These are phyloP conservation scores for Meganola albula DNA, from an alignment of 2,888 invertebrate species.

Conservation along the genomic window DNA sequence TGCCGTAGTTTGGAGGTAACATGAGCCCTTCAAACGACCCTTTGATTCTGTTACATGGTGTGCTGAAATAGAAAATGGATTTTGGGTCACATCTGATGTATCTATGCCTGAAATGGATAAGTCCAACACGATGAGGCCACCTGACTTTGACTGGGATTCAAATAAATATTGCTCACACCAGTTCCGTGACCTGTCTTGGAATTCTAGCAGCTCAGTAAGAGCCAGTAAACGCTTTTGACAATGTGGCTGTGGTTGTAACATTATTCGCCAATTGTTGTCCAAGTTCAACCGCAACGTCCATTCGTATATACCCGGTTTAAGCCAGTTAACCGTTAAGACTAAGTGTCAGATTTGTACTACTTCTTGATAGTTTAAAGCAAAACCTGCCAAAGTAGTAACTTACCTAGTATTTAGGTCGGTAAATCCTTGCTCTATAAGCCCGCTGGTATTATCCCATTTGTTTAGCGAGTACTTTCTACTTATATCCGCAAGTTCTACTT, in stretches of 20 bases:
- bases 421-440: constrained; percentile 83
- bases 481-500: constrained; percentile 49
- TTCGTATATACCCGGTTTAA: too few relatives aligned
- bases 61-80: constrained; percentile 43
- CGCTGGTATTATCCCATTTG: constrained; percentile 80
- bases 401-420: constrained; percentile 60
- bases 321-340: too few relatives aligned
- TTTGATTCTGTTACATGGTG: constrained; percentile 82
- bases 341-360: too few relatives aligned
- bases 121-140: neutral
- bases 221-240: too few relatives aligned
- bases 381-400: constrained; percentile 2
- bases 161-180: too few relatives aligned
- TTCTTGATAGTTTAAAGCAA: too few relatives aligned
- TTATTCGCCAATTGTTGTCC: too few relatives aligned
- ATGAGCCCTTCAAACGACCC: constrained; percentile 86
- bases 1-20: constrained; percentile 79
- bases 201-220: too few relatives aligned
- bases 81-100: neutral
- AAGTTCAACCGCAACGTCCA: too few relatives aligned
- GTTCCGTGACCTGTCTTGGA: too few relatives aligned
- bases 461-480: constrained; percentile 73
- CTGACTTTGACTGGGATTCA: neutral
- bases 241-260: too few relatives aligned
- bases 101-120: neutral